phyloP scores from a whole-genome alignment of 2,797 vertebrate genomes.

The Adrianichthys oophorus region DNA sequence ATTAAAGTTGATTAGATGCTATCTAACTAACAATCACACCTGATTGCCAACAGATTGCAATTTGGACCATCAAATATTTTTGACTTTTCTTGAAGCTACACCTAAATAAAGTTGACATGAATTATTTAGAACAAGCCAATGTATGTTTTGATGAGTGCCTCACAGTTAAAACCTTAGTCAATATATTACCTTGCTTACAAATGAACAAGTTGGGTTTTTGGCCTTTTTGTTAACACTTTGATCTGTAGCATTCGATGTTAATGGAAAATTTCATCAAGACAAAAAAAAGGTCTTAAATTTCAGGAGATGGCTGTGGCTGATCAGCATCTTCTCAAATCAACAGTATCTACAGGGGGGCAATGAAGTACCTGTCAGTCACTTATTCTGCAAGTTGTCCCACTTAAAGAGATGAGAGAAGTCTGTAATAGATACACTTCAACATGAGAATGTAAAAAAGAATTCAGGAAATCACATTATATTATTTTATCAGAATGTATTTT shows the following conservation, averaged over 20 bases:
- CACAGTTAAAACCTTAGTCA: conserved; percentile 62
- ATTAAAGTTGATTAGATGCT: conserved; percentile 20
- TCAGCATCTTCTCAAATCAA: conserved; percentile 74
- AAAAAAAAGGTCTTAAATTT: conserved; percentile 63
- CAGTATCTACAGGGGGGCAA: conserved; percentile 43
- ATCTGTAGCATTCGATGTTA: conserved; percentile 71
- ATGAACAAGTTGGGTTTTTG: conserved; percentile 67
- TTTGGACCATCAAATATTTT: conserved; percentile 57
- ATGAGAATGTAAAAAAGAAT: too few species aligned
- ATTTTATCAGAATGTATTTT: too few species aligned
- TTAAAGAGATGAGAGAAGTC: too few species aligned
- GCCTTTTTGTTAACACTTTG: conserved; percentile 69
- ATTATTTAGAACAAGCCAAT: conserved; percentile 74
- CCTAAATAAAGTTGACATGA: conserved; percentile 64
- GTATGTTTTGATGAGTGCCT: conserved; percentile 74
- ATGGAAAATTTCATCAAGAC: conserved; percentile 72
- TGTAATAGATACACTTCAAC: too few species aligned
- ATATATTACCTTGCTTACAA: conserved; percentile 60
- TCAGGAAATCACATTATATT: too few species aligned
- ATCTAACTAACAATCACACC: conserved; percentile 61
- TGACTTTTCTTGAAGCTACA: conserved; percentile 63
- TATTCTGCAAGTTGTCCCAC: too few species aligned
- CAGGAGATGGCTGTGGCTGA: conserved; percentile 67
- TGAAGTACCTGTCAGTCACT: conserved; percentile 66
- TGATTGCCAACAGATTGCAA: conserved; percentile 60